Base-by-base conservation (phyloP, 2,888 invertebrate genomes). In the Drosophila trichaetosa region DNA sequence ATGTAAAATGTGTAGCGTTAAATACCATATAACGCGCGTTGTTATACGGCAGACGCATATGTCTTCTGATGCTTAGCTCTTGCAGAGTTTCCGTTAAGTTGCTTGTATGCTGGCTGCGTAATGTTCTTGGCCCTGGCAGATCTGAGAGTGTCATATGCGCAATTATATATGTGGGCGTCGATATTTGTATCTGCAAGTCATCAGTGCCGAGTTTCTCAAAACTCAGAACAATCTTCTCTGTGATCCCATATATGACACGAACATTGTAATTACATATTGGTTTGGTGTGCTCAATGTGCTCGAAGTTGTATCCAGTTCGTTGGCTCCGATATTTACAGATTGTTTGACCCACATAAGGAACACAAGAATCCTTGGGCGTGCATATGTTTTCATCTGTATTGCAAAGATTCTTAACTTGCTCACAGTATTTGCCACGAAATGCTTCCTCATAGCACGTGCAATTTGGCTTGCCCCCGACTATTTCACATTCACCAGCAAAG, bases 391-490 rank as follows among this genome's bases (percentile, higher is more conserved):
- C 10, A 0, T 48, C 38, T 4, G 64, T 74, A 2, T 27, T 31
- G 34, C 74, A 74, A 7, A 74, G 33, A 54, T 78, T n/a, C 34
- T n/a, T 77, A 0, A 77, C 53, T 31, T 21, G n/a, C 49, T 77
- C 78, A 61, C 77, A 77, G 53, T 66, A 77, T 53, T 60, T 33
- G 5, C 78, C 78, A 4, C 66, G 16, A 48, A 77, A 77, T n/a
- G 73, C 27, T 21, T 77, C 78, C 18, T 3, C 36, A 42, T 69
- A 77, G 46, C 77, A 78, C 16, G 24, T 61, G 31, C 77, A 77
- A 13, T 5, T 62, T 6, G 77, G 77, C 13, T 61, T 63, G 0
- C 18, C 29, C 0, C 10, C 27, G 2, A 73, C 33, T 10, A 77
- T 24, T 8, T 10, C 33, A 21, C 76, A 77, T 6, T 63, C 77